phyloP scores from a whole-genome alignment of 1,140 invertebrate genomes.

The Cecropterus lyciades region DNA sequence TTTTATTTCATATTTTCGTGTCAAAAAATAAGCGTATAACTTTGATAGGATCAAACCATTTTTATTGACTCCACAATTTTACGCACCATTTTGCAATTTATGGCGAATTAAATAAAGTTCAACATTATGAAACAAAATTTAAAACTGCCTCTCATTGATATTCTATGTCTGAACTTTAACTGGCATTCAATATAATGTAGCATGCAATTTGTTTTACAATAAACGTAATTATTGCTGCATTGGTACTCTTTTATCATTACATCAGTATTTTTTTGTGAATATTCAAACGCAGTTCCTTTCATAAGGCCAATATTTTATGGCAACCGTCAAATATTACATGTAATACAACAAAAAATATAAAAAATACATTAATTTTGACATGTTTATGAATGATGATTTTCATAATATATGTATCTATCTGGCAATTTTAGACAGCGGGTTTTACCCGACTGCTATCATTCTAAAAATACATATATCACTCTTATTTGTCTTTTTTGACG shows the following conservation, averaged over 20 bases:
- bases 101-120: neutral
- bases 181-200: slow-evolving; percentile 17
- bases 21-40: slow-evolving; percentile 1
- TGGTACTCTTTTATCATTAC: slow-evolving; percentile 6
- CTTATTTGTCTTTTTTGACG: too few species aligned
- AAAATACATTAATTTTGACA: too few species aligned
- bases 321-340: too few species aligned
- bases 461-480: too few species aligned
- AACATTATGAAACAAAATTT: neutral
- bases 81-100: slow-evolving; percentile 8
- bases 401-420: too few species aligned
- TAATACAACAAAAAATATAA: too few species aligned
- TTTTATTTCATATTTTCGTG: too few species aligned
- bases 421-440: too few species aligned
- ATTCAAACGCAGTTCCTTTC: neutral
- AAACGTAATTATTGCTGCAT: slow-evolving; percentile 19
- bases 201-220: slow-evolving; percentile 22
- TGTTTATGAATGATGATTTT: too few species aligned
- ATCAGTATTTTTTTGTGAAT: neutral
- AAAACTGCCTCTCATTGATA: slow-evolving; percentile 4
- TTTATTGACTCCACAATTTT: neutral
- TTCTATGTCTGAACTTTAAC: slow-evolving; percentile 17
- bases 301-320: neutral
- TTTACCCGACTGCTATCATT: too few species aligned
- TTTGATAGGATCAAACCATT: slow-evolving; percentile 11